Evolutionary conservation across 2,797 vertebrate genomes (phyloP).

Genomic region (Amazona ochrocephala): DNA sequence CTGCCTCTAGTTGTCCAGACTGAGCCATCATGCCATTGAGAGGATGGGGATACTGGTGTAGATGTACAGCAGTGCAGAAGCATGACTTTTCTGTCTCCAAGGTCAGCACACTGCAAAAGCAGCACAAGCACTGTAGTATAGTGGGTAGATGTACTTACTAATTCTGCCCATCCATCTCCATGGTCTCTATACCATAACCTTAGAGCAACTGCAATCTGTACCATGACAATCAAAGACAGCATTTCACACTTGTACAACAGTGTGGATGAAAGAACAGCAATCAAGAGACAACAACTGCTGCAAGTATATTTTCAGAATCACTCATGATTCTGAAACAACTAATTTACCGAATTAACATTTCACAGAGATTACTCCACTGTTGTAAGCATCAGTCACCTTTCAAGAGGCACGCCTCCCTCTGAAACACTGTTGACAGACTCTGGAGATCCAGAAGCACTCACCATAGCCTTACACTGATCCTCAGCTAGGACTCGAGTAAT

Average conservation of each 20-base stretch:
- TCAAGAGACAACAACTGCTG: not conserved
- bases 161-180: not conserved
- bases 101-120: not conserved
- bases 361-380: not conserved
- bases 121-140: not conserved
- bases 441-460: not conserved
- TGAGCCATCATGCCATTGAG: not conserved
- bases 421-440: not conserved
- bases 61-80: not conserved
- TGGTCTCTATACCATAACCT: not conserved
- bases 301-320: not conserved
- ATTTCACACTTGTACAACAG: not conserved
- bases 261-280: not conserved
- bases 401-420: not conserved
- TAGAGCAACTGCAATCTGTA: not conserved
- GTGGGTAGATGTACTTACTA: not conserved
- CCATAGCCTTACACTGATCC: not conserved
- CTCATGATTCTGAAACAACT: not conserved
- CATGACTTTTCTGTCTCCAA: not conserved
- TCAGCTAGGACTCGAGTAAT: not conserved
- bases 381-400: not conserved
- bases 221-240: accelerated
- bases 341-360: not conserved
- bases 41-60: not conserved
- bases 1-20: not conserved